Evolutionary conservation across 2,113 vertebrate species (phyloP), one percentile per base, ranked within the genome.

Genomic region (Aviceda subcristata): DNA sequence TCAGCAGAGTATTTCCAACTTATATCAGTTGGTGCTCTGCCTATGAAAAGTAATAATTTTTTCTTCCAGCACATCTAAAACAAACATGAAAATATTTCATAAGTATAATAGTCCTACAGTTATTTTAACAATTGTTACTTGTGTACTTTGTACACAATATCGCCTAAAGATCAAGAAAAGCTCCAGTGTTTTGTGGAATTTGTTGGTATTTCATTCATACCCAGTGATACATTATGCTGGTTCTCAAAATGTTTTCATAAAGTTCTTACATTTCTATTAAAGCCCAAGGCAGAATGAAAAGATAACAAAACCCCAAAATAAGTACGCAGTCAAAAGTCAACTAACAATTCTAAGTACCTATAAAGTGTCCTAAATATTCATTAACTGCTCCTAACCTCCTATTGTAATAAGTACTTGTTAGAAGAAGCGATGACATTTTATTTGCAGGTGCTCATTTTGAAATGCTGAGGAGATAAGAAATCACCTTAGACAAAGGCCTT

Each of bases 231-330:
- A 19, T n/a, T 63, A 38, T 39, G 17, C 11, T 64, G 5, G 8
- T 86, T 91, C 34, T 76, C 36, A 76, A 80, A 87, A 23, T 51
- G 7, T 80, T 92, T 86, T n/a, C 9, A 36, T 30, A 23, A 68
- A 60, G 29, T 59, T 62, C 43, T 80, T 60, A 4, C 14, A 41
- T 81, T 81, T 77, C 55, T 21, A 36, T 66, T 74, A 55, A 77
- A 66, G 39, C 26, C 7, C n/a, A 67, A 39, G 10, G 12, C 9
- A 71, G 7, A 2, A 63, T 8, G 81, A 62, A 69, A 63, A 62
- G 6, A 50, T 22, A 59, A 11, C 21, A 41, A 19, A 12, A 3
- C 0, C 0, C 9, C 6, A 2, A 23, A 43, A 57, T 12, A 41
- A 57, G 5, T 39, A 57, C 21, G n/a, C 15, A 32, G 30, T 63